Base-by-base conservation (phyloP, 2,797 vertebrate genomes). In the Gymnoscopelus microlampas region DNA sequence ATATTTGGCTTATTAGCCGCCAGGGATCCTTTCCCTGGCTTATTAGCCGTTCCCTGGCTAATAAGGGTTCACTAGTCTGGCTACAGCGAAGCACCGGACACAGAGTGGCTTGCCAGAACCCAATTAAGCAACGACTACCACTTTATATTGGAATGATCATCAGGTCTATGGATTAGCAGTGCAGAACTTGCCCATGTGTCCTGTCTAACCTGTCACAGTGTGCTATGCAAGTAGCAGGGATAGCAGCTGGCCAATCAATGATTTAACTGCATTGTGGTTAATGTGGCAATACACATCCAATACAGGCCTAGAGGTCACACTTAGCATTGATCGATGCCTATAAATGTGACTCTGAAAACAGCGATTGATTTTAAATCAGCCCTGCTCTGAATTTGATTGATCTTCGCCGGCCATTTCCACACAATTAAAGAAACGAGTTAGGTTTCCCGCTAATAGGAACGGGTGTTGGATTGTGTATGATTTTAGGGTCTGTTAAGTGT, bases 261-360 rank as follows among this genome's bases (percentile, higher is more conserved):
- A 44, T 29, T n/a, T 64, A 44, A 54, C 23, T n/a, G 14, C 19
- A 32, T 11, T 11, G 24, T 23, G 14, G 66, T 48, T 68, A 60
- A 68, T 55, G 51, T 51, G 63, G 60, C 60, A 63, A 23, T 14
- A 32, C 19, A 29, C n/a, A 51, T 57, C 48, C 48, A 14, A n/a
- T 51, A 50, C 51, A 23, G 63, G 47, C 35, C 51, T 12, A 59
- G 39, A 73, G 70, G 70, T 61, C 39, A 61, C 51, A 47, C 58
- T 60, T 60, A 19, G 51, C 58, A 60, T 56, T 50, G 68, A 75
- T 72, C 62, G 15, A 64, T 73, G 39, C 12, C 14, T 57, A 35
- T 67, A 51, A 66, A 60, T 56, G 64, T 35, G 56, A 32, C 26
- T 53, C 50, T 70, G 60, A 63, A 57, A 73, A 70, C 64, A 8